Percentiles rank a stretch among this genome's conserved stretches.
These are phyloP conservation scores for Leucophora obtusa DNA, from an alignment of 2,888 invertebrate species.

Conservation along the genomic window DNA sequence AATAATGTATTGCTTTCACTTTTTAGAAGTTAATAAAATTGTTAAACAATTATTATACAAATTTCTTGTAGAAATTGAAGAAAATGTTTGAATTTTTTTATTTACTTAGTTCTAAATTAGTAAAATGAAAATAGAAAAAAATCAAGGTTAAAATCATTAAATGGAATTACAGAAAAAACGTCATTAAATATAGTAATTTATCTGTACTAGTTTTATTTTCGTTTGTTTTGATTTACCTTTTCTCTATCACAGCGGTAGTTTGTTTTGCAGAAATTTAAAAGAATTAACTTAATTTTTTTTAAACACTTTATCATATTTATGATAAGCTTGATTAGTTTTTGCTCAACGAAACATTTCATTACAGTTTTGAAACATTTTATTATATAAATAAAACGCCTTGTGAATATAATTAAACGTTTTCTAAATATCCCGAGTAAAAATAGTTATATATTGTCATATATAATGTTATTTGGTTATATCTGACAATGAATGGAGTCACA, in stretches of 20 bases:
- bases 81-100: not conserved
- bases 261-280: not conserved
- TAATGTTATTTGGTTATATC: too few species aligned
- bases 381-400: too few species aligned
- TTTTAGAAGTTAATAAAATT: slow-evolving; percentile 4
- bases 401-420: too few species aligned
- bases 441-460: too few species aligned
- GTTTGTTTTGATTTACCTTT: slow-evolving; percentile 1
- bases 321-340: not conserved
- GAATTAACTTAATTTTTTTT: not conserved
- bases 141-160: slow-evolving; percentile 50
- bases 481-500: too few species aligned
- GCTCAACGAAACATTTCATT: too few species aligned
- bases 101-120: not conserved
- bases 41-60: not conserved
- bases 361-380: too few species aligned
- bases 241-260: not conserved
- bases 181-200: not conserved
- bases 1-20: slow-evolving; percentile 36
- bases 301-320: too few species aligned
- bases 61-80: not conserved
- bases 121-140: slow-evolving; percentile 3
- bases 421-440: too few species aligned
- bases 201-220: not conserved
- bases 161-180: slow-evolving; percentile 21